These are phyloP conservation scores for Thereva unica DNA, from an alignment of 2,888 invertebrate genomes.

Conservation along the genomic window DNA sequence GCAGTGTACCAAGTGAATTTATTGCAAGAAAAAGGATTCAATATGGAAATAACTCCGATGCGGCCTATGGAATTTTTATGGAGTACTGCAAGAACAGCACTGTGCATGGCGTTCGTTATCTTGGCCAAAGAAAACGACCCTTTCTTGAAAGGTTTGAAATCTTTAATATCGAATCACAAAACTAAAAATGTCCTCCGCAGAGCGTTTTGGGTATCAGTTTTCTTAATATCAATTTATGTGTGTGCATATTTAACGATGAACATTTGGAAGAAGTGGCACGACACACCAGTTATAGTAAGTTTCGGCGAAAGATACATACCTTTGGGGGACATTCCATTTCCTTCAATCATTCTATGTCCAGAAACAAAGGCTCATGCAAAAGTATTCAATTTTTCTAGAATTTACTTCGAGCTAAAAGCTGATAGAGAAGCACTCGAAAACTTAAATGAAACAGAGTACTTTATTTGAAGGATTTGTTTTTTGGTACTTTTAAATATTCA, in stretches of 20 bases:
- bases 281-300: constrained; percentile 73
- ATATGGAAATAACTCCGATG: constrained; percentile 22
- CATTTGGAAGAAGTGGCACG: constrained; percentile 72
- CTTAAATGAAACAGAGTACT: constrained; percentile 50
- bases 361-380: constrained; percentile 66
- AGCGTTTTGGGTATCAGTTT: constrained; percentile 68
- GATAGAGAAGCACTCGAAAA: constrained; percentile 18
- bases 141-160: constrained; percentile 59
- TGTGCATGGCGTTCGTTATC: constrained; percentile 62
- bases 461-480: too few relatives aligned
- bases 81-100: constrained; percentile 62
- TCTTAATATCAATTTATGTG: constrained; percentile 64
- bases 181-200: constrained; percentile 54
- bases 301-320: constrained; percentile 73
- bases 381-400: constrained; percentile 62
- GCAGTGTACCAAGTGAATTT: constrained; percentile 28
- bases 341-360: constrained; percentile 68
- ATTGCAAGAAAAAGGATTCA: constrained; percentile 21
- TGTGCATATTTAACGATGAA: constrained; percentile 65
- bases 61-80: constrained; percentile 55
- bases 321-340: constrained; percentile 65
- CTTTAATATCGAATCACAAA: neutral
- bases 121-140: constrained; percentile 60
- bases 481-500: too few relatives aligned
- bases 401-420: constrained; percentile 6